Evolutionary conservation across 1,140 invertebrate genomes (phyloP).

Genomic region (Tigriopus japonicus): DNA sequence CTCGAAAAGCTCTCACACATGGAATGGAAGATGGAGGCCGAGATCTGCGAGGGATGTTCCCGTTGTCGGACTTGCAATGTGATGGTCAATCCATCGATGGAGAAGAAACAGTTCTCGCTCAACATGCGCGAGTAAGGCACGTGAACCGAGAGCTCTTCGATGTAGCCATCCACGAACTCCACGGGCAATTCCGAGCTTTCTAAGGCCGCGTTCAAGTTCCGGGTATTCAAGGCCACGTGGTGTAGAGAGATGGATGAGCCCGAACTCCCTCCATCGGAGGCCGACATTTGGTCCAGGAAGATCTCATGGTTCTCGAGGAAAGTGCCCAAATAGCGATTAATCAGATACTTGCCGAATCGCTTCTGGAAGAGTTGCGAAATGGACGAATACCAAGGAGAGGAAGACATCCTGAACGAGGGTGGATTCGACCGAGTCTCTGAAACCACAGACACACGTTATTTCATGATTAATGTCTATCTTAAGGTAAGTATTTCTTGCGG

Average conservation of each 20-base stretch:
- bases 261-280: neutral
- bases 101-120: slow-evolving; percentile 11
- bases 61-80: neutral
- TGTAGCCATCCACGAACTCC: slow-evolving; percentile 13
- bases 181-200: neutral
- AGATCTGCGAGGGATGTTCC: slow-evolving; percentile 3
- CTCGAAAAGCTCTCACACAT: slow-evolving; percentile 14
- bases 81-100: slow-evolving; percentile 5
- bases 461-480: too few species aligned
- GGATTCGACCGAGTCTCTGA: too few species aligned
- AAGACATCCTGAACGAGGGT: too few species aligned
- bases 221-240: neutral
- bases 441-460: too few species aligned
- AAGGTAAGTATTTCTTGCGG: too few species aligned
- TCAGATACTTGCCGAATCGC: slow-evolving; percentile 6
- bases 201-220: neutral
- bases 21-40: slow-evolving; percentile 11
- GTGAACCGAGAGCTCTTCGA: slow-evolving; percentile 5
- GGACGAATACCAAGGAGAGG: slow-evolving; percentile 1
- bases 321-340: slow-evolving; percentile 11
- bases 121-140: slow-evolving; percentile 5
- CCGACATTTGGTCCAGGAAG: slow-evolving; percentile 10
- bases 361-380: slow-evolving; percentile 10
- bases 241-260: neutral
- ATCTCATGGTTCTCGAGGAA: slow-evolving; percentile 8